Conservation (phyloP, 2,797 vertebrate species). For the Salmo trutta region DNA sequence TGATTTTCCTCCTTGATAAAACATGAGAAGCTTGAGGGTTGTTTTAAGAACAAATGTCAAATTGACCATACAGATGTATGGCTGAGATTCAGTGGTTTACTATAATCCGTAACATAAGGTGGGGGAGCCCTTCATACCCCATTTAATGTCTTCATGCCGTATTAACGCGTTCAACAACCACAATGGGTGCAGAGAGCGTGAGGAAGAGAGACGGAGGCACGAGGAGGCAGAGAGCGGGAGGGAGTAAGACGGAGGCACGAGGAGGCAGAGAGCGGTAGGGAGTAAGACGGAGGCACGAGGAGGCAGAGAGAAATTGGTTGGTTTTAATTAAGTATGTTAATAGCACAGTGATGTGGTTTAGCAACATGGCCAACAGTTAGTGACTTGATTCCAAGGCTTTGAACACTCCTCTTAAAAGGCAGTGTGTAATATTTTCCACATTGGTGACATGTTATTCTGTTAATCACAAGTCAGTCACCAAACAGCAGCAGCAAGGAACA, state of each 20-base stretch:
- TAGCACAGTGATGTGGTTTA: slow-evolving; percentile 11
- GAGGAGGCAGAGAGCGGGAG: background rate
- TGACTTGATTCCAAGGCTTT: slow-evolving; percentile 26
- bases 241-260: background rate
- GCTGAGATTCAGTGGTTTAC: slow-evolving; percentile 25
- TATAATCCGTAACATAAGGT: slow-evolving; percentile 44
- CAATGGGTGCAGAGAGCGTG: background rate
- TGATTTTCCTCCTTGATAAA: slow-evolving; percentile 20
- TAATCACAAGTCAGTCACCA: slow-evolving; percentile 3
- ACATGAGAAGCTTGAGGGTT: slow-evolving; percentile 29
- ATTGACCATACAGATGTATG: slow-evolving; percentile 20
- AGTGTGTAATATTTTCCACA: slow-evolving; percentile 34
- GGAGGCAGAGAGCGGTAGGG: background rate
- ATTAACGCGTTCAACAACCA: slow-evolving; percentile 17
- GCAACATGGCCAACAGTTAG: slow-evolving; percentile 15
- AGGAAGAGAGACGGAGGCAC: background rate
- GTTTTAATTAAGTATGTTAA: background rate
- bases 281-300: background rate
- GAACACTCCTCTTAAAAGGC: slow-evolving; percentile 33
- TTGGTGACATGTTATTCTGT: slow-evolving; percentile 19
- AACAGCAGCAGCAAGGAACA: slow-evolving; percentile 1
- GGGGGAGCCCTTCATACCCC: slow-evolving; percentile 30
- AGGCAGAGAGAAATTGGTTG: background rate
- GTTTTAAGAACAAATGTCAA: slow-evolving; percentile 25
- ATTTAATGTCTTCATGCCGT: slow-evolving; percentile 35